Conservation (phyloP, 2,113 vertebrate species). For the Cranoglanis bouderius region DNA sequence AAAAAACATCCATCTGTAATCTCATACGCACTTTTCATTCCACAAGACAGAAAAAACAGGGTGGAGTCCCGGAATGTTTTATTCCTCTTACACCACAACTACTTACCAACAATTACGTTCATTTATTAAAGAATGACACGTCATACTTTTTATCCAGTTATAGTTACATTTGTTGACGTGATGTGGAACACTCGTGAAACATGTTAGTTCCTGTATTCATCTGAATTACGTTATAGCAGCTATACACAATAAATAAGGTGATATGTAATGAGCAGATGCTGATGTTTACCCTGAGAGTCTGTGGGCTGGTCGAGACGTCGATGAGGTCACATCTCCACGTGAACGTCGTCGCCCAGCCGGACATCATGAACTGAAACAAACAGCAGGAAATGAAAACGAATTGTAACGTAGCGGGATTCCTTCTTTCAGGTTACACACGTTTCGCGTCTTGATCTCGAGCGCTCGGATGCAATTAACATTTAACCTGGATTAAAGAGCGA, state of each 20-base stretch:
- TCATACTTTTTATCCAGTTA: not conserved
- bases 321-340: slow-evolving; percentile 92
- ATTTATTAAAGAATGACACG: not conserved
- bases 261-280: not conserved
- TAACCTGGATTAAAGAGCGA: not conserved
- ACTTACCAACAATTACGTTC: not conserved
- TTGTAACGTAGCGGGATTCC: not conserved
- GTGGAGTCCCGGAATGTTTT: not conserved
- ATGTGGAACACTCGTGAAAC: not conserved
- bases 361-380: slow-evolving; percentile 85
- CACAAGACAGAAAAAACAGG: not conserved
- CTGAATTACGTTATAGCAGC: not conserved
- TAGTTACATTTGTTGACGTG: not conserved
- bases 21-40: not conserved
- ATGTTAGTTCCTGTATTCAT: not conserved
- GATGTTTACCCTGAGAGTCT: slow-evolving; percentile 85
- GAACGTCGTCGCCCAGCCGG: slow-evolving; percentile 90
- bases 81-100: not conserved
- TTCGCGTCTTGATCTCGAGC: not conserved
- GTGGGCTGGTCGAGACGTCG: slow-evolving; percentile 80
- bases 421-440: not conserved
- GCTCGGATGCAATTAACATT: not conserved
- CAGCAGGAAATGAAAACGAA: not conserved
- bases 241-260: not conserved
- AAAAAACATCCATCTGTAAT: not conserved